Evolutionary conservation across 2,888 invertebrate species (phyloP), one percentile per base, ranked within the genome.

Genomic region (Penaeus monodon): DNA sequence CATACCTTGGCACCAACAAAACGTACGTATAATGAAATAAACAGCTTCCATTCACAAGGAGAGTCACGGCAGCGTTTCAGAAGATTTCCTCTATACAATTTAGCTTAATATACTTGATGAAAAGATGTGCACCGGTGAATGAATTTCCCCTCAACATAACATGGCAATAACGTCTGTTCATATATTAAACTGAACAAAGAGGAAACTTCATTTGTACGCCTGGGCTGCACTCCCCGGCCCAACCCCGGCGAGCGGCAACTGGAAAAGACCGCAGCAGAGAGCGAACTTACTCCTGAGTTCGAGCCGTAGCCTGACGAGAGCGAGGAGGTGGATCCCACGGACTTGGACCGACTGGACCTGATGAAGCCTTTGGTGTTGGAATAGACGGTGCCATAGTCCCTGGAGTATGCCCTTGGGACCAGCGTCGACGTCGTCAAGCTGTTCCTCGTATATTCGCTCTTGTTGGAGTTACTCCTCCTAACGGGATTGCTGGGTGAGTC

Each of bases 331-430:
- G 88, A 83, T 12, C 85, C 85, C 14, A 85, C 29, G 22, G 89
- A 86, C 78, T 86, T 89, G 24, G 89, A 86, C 49, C 89, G 66
- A 57, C 68, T 79, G 29, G 86, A 79, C 74, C 81, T 89, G 77
- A 84, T 66, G n/a, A 86, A 79, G 49, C 86, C 86, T 78, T 86
- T 86, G 81, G 81, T 73, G 81, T 57, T 29, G 77, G 76, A 57
- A 77, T 86, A 86, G 70, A 77, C 80, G 65, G 33, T 80, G 73
- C 80, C 81, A 74, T 83, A 76, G 76, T 77, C 77, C 27, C 76
- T 27, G n/a, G 84, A 77, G 78, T 77, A 84, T 24, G 20, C 44
- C 24, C 84, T 79, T 57, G 57, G 57, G 12, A 57, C 57, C 29
- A 74, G 38, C 20, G 70, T 33, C 24, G 73, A 8, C n/a, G 73